phyloP scores from a whole-genome alignment of 2,797 vertebrate species.

The Halcyon chelicuti region DNA sequence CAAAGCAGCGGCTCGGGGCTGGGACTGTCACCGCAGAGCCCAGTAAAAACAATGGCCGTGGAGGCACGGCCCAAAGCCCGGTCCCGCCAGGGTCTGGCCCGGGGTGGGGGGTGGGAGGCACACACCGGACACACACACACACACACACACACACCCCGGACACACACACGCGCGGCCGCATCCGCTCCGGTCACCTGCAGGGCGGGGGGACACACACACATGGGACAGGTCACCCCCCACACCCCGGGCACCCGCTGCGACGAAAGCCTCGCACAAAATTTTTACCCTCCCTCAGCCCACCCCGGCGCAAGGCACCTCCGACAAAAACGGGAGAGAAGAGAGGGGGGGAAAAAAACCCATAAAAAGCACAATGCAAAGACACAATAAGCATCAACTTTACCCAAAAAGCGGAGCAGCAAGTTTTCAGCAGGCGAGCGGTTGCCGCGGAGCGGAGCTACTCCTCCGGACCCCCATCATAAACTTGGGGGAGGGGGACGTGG shows the following conservation, averaged over 20 bases:
- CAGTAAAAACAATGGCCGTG: not conserved
- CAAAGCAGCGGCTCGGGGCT: not conserved
- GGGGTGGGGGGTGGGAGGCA: not conserved
- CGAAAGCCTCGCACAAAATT: not conserved
- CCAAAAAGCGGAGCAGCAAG: constrained; percentile 74
- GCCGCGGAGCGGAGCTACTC: constrained; percentile 56
- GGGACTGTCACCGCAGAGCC: constrained; percentile 13
- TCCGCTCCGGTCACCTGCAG: not conserved
- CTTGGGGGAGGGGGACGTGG: constrained; percentile 60
- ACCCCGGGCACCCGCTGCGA: not conserved
- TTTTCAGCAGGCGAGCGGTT: constrained; percentile 75
- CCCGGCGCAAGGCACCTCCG: not conserved
- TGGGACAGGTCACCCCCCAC: not conserved
- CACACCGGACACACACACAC: not conserved
- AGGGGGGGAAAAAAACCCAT: fast-evolving
- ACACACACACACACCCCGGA: too few relatives aligned
- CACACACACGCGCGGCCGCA: not conserved
- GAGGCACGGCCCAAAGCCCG: not conserved
- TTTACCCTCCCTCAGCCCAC: not conserved
- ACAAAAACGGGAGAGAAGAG: not conserved
- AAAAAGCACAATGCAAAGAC: not conserved
- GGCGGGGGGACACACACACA: too few relatives aligned
- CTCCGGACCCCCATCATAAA: constrained; percentile 76
- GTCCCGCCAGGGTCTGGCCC: not conserved
- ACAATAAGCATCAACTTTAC: constrained; percentile 76